A percentile compares a stretch with the other conserved stretches of the same genome.
Conservation (phyloP, 2,113 vertebrate species). For the Setophaga coronata region DNA sequence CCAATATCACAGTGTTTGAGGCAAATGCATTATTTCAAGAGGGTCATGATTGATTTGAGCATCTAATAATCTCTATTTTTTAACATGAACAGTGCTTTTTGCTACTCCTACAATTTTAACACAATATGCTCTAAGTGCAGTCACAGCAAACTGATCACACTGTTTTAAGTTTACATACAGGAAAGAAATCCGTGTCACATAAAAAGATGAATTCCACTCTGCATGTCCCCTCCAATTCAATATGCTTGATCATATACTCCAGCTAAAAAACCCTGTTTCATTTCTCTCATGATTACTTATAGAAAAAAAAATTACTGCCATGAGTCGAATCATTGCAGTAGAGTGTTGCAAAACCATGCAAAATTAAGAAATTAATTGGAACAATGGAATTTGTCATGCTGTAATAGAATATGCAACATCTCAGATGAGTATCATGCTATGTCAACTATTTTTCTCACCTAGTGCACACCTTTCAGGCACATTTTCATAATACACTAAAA, state of each 20-base stretch:
- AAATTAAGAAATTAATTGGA: not conserved
- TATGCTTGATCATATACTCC: not conserved
- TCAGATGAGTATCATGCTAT: not conserved
- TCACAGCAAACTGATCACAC: constrained; percentile 17
- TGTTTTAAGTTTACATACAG: not conserved
- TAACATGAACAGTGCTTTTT: not conserved
- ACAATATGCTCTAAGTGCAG: not conserved
- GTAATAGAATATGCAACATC: not conserved
- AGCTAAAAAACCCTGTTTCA: fast-evolving
- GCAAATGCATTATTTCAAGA: constrained; percentile 38
- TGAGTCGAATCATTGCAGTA: not conserved
- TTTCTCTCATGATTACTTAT: not conserved
- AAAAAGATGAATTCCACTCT: not conserved
- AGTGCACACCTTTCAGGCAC: not conserved
- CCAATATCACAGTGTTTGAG: constrained; percentile 71
- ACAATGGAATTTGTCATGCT: not conserved
- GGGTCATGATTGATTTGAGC: not conserved
- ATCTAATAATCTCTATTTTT: not conserved
- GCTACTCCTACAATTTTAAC: not conserved
- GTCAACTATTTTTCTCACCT: not conserved
- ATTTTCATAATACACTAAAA: not conserved
- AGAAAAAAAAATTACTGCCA: not conserved
- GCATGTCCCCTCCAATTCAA: not conserved
- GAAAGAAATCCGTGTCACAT: not conserved
- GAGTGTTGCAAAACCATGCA: not conserved